phyloP scores from a whole-genome alignment of 2,113 vertebrate genomes.

The Clinocottus analis region DNA sequence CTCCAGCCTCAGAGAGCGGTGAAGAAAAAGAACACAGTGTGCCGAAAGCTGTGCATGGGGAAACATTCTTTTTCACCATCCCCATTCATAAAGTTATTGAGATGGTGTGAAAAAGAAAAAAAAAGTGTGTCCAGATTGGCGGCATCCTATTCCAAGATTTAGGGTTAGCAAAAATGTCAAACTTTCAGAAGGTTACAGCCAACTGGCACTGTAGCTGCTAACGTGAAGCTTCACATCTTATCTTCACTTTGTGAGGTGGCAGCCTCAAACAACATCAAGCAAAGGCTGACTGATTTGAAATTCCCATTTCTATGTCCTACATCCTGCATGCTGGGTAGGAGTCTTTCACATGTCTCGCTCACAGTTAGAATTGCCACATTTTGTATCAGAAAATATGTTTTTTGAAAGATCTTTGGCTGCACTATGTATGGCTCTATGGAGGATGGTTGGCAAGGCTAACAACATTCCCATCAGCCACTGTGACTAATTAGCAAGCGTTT shows the following conservation, averaged over 20 bases:
- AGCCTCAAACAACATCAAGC: neutral
- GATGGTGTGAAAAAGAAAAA: neutral
- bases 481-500: neutral
- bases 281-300: neutral
- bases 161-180: neutral
- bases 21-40: neutral
- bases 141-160: neutral
- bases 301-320: neutral
- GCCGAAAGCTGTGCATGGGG: neutral
- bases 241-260: neutral
- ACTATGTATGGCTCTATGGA: neutral
- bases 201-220: neutral
- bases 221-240: neutral
- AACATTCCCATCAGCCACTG: neutral
- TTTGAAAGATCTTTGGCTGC: neutral
- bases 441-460: no score
- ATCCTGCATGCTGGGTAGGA: neutral
- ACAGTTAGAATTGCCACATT: neutral
- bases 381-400: neutral
- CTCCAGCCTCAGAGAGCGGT: conserved; percentile 5
- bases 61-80: neutral
- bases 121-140: neutral
- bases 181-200: neutral
- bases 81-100: neutral
- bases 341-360: neutral